phyloP scores from a whole-genome alignment of 2,888 invertebrate genomes.

The Lepetodrilus schrolli region DNA sequence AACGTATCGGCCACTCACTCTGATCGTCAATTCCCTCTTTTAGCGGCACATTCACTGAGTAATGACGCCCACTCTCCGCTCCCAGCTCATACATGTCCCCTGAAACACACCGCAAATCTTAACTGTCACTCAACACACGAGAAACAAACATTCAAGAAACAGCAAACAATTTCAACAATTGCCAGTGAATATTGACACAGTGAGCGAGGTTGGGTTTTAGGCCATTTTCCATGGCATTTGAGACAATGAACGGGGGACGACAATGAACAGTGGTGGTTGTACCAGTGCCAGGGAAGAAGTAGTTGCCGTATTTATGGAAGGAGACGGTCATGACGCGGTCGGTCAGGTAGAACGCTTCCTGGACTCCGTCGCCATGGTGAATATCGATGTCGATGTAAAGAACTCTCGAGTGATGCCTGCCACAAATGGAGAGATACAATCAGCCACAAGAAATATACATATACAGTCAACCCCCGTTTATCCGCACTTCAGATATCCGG shows the following conservation, averaged over 20 bases:
- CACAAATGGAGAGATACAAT: no score
- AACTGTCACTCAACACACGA: no score
- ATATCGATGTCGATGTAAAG: constrained; percentile 99
- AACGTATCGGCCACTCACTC: constrained; percentile 62
- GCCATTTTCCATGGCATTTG: no score
- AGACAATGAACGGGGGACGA: no score
- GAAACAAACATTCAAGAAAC: no score
- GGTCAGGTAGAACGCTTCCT: constrained; percentile 97
- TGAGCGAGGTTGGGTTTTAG: no score
- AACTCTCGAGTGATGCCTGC: constrained; percentile 93
- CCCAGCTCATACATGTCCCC: constrained; percentile 99
- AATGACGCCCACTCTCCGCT: constrained; percentile 94
- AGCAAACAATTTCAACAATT: no score
- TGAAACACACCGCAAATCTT: constrained; percentile 40
- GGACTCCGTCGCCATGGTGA: constrained; percentile 88
- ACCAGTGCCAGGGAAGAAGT: constrained; percentile 97
- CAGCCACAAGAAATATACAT: no score
- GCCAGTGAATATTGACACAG: no score
- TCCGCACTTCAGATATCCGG: no score
- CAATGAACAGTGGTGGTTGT: constrained; percentile 23
- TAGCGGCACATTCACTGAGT: constrained; percentile 97
- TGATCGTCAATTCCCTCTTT: constrained; percentile 97
- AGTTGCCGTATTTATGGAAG: constrained; percentile 98
- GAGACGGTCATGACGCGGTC: constrained; percentile 99
- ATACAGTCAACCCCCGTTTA: no score